These are phyloP conservation scores for Gryllus bimaculatus DNA, from an alignment of 1,140 invertebrate genomes.

Conservation along the genomic window DNA sequence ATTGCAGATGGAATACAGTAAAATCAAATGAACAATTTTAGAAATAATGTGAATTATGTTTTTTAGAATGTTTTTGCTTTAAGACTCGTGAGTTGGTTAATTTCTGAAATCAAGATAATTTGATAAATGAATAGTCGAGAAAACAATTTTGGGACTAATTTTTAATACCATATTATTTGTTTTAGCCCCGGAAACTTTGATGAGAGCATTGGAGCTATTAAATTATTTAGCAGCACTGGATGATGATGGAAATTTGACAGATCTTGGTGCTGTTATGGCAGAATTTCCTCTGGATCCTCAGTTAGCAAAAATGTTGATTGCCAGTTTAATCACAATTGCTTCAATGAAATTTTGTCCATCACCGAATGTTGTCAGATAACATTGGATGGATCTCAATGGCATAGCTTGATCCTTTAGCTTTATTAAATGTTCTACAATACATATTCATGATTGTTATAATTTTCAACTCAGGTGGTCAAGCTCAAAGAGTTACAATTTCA, in stretches of 20 bases:
- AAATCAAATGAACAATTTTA: too few relatives aligned
- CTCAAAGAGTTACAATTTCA: too few relatives aligned
- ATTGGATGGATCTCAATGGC: slow-evolving; percentile 17
- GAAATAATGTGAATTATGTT: too few relatives aligned
- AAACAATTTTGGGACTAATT: background rate
- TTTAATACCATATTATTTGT: slow-evolving; percentile 22
- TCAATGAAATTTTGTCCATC: slow-evolving; percentile 98
- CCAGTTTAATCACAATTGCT: slow-evolving; percentile 95
- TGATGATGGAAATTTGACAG: slow-evolving; percentile 92
- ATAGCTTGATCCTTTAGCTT: too few relatives aligned
- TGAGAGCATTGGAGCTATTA: slow-evolving; percentile 93
- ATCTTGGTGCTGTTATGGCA: slow-evolving; percentile 97
- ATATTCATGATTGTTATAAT: too few relatives aligned
- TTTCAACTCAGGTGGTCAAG: too few relatives aligned
- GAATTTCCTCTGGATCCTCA: slow-evolving; percentile 99
- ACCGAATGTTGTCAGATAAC: slow-evolving; percentile 97
- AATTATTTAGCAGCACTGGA: slow-evolving; percentile 96
- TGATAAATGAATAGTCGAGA: too few relatives aligned
- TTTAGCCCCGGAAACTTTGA: slow-evolving; percentile 96
- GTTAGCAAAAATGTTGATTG: slow-evolving; percentile 97
- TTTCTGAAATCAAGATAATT: too few relatives aligned
- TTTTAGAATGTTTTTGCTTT: too few relatives aligned
- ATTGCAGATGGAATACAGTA: too few relatives aligned
- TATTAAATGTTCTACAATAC: too few relatives aligned
- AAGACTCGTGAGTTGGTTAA: too few relatives aligned